Evolutionary conservation across 2,888 invertebrate species (phyloP), one percentile per base, ranked within the genome.

Genomic region (Tetragonisca angustula): DNA sequence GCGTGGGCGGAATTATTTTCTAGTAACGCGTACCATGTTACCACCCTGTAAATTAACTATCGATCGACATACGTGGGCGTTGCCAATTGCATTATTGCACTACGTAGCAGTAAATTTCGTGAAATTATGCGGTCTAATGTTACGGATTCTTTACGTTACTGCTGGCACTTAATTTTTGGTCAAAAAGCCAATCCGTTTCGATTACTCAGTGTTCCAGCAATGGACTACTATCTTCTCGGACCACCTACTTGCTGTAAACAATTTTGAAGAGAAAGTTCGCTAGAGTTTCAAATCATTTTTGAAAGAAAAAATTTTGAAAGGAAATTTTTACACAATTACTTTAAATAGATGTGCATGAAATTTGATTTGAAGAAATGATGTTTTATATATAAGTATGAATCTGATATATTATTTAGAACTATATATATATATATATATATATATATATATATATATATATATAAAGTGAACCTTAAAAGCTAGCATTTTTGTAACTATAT

Each of bases 21-120:
- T 81, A 79, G 81, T 64, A 81, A 79, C 61, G 73, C 79, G 81
- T 56, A 72, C 85, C 83, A 86, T 82, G 85, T 91, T 91, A 87
- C 90, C 91, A 91, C 90, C 89, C 89, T 84, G 89, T 91, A 91
- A 91, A 91, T 91, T 91, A 89, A 89, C 87, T 79, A 90, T 89
- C 87, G 89, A 84, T 78, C 77, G 79, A 15, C 64, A 43, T 67
- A 72, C 84, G 91, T 91, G 84, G 91, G 91, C 87, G 91, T 88
- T 62, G 77, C 83, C 86, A 84, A 86, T 91, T 89, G 89, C 86
- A 85, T 91, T 90, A 91, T 90, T 91, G 89, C 84, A 90, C 87
- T 85, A 79, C 77, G 74, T 62, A 81, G 67, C 82, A 64, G 85
- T 90, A 90, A 90, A 90, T 91, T 86, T 85, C 69, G 81, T 79